Conservation (phyloP, 2,888 invertebrate genomes). For the Apodemia hepburni region DNA sequence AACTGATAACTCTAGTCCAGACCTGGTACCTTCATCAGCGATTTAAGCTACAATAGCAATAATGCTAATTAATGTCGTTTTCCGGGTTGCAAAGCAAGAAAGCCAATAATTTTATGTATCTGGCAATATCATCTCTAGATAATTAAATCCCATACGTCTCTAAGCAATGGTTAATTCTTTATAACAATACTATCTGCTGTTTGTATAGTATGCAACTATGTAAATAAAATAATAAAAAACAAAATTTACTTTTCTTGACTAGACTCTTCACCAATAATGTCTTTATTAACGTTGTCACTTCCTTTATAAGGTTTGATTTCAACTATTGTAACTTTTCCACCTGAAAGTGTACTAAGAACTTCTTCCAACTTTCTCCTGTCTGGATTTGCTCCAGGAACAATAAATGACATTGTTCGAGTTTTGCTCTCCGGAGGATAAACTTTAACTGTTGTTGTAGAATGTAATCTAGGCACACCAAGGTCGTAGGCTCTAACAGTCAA, state of each 20-base stretch:
- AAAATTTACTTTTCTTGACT: conserved; percentile 78
- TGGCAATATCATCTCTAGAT: too few relatives aligned
- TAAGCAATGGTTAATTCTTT: too few relatives aligned
- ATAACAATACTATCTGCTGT: too few relatives aligned
- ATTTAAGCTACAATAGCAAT: too few relatives aligned
- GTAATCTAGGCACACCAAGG: conserved; percentile 89
- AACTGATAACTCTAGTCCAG: too few relatives aligned
- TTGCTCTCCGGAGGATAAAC: conserved; percentile 89
- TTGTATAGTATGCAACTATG: too few relatives aligned
- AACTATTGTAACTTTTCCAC: conserved; percentile 88
- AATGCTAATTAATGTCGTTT: too few relatives aligned
- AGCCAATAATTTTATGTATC: too few relatives aligned
- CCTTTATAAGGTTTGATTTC: conserved; percentile 85
- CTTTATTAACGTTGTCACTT: conserved; percentile 76
- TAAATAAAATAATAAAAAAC: not conserved
- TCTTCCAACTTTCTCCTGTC: conserved; percentile 87
- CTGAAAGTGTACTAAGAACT: conserved; percentile 88
- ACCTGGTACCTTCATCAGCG: too few relatives aligned
- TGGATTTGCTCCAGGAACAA: conserved; percentile 88
- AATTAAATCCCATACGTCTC: too few relatives aligned
- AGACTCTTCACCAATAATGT: conserved; percentile 68
- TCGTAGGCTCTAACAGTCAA: conserved; percentile 90
- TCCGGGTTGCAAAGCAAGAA: too few relatives aligned
- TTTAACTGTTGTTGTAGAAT: conserved; percentile 85
- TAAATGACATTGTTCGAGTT: conserved; percentile 88